Conservation (phyloP, 2,113 vertebrate species). For the Tyrannus savana region DNA sequence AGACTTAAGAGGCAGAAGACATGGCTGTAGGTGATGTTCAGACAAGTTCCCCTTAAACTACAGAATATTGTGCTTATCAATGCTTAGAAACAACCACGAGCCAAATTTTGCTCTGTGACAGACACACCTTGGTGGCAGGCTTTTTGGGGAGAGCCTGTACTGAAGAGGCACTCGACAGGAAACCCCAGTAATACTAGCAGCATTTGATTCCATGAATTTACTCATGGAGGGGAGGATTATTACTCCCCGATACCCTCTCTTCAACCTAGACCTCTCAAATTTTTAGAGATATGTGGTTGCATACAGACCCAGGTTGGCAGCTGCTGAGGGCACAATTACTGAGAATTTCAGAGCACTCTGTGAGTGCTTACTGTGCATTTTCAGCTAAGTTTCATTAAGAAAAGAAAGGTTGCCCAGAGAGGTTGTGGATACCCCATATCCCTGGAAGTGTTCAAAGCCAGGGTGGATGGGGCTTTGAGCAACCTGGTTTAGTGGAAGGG, state of each 20-base stretch:
- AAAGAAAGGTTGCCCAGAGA: background rate
- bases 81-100: background rate
- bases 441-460: background rate
- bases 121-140: fast-evolving
- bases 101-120: background rate
- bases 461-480: background rate
- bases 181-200: background rate
- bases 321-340: fast-evolving
- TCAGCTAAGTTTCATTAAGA: background rate
- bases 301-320: background rate
- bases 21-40: background rate
- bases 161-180: fast-evolving
- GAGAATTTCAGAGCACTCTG: background rate
- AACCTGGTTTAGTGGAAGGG: background rate
- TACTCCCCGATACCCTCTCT: background rate
- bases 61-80: background rate
- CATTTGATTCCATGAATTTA: background rate
- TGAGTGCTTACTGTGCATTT: background rate
- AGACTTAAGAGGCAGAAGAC: conserved; percentile 11
- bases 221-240: background rate
- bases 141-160: background rate
- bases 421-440: background rate
- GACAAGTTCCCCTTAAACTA: background rate
- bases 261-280: background rate
- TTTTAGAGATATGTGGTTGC: background rate